phyloP scores from a whole-genome alignment of 2,797 vertebrate genomes.

The Sebastes aleutianus region DNA sequence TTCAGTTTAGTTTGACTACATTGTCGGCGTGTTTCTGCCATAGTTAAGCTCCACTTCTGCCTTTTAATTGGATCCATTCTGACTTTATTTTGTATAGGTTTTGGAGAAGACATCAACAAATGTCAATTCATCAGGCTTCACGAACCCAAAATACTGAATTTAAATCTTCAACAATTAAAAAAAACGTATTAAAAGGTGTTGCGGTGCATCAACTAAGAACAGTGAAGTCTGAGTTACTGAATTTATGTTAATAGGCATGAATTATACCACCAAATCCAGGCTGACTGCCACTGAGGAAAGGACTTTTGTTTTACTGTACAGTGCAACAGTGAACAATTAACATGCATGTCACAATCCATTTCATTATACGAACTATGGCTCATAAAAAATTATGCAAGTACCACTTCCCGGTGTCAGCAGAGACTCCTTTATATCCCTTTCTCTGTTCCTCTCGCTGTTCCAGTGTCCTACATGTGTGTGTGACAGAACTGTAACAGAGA shows the following conservation, averaged over 20 bases:
- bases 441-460: conserved; percentile 64
- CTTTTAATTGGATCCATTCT: background rate
- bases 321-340: conserved; percentile 55
- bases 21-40: background rate
- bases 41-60: background rate
- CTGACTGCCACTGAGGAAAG: conserved; percentile 24
- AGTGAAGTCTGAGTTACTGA: background rate
- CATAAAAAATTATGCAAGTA: conserved; percentile 64
- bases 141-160: background rate
- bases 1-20: background rate
- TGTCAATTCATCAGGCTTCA: background rate
- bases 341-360: conserved; percentile 63
- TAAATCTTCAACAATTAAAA: background rate
- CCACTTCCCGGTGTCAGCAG: conserved; percentile 50
- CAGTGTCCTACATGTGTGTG: conserved; percentile 74
- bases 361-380: conserved; percentile 55
- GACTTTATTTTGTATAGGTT: background rate
- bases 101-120: background rate
- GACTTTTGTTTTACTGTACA: conserved; percentile 43
- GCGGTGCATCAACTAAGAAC: background rate
- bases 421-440: conserved; percentile 56
- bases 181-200: background rate
- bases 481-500: conserved; percentile 77
- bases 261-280: background rate
- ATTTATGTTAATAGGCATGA: background rate